Conservation (phyloP, 2,888 invertebrate species). For the Stenodera caucasica region DNA sequence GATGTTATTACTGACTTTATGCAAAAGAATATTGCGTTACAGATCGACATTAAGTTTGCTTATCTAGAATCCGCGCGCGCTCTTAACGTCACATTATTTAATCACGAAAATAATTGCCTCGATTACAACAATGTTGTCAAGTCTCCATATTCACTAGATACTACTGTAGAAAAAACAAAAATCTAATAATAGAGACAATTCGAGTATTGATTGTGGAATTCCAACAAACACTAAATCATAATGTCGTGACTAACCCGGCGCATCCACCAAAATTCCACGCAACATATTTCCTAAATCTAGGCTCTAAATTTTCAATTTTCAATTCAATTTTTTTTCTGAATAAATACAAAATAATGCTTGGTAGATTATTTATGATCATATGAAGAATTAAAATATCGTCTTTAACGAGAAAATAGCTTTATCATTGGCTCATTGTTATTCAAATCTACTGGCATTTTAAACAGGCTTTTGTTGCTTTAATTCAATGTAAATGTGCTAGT, state of each 20-base stretch:
- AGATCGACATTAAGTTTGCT: slow-evolving; percentile 19
- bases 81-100: background rate
- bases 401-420: slow-evolving; percentile 21
- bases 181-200: background rate
- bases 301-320: background rate
- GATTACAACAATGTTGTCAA: background rate
- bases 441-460: slow-evolving; percentile 26
- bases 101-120: slow-evolving; percentile 3
- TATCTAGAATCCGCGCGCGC: slow-evolving; percentile 10
- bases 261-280: background rate
- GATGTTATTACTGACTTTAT: slow-evolving; percentile 25
- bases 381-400: slow-evolving; percentile 12
- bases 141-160: background rate
- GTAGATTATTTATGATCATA: background rate
- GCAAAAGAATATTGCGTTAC: slow-evolving; percentile 26
- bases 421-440: slow-evolving; percentile 27
- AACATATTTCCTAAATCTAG: background rate
- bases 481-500: slow-evolving; percentile 22
- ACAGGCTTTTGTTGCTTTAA: slow-evolving; percentile 24
- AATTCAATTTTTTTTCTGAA: too few species aligned
- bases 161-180: too few species aligned
- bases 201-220: background rate
- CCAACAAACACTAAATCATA: background rate
- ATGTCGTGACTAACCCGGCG: background rate
- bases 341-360: too few species aligned